A percentile compares a stretch with the other conserved stretches of the same genome.
phyloP scores from a whole-genome alignment of 2,888 invertebrate species.

The Platerodrilus igneus region DNA sequence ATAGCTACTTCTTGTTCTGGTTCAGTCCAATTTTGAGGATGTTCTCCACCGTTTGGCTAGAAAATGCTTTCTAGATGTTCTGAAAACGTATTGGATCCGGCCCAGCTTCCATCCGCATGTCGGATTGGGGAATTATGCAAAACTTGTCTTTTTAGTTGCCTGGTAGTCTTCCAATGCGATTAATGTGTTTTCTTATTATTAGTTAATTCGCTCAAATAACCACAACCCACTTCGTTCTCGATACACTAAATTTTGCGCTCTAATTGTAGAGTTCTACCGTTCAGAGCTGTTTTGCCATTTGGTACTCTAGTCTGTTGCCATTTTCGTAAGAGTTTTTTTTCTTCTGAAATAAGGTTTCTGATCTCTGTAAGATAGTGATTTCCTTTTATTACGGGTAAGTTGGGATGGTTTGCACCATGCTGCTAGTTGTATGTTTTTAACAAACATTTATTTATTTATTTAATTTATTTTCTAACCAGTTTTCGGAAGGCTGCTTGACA shows the following conservation, averaged over 20 bases:
- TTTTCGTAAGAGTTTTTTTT: no score
- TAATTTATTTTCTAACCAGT: no score
- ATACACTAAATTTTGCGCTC: slow-evolving; percentile 2
- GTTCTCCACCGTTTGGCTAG: no score
- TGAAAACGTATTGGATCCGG: slow-evolving; percentile 8
- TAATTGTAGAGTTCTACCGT: slow-evolving; percentile 5
- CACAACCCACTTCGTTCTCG: slow-evolving; percentile 5
- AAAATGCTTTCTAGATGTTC: slow-evolving; percentile 10
- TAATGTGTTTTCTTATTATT: slow-evolving; percentile 6
- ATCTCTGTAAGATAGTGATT: neutral
- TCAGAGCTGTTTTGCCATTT: no score
- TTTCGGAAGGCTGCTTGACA: no score
- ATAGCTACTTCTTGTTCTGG: no score
- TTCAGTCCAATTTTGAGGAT: no score
- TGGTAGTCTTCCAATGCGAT: slow-evolving; percentile 5
- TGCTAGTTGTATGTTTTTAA: slow-evolving; percentile 6
- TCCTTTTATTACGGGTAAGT: no score
- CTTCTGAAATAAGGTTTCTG: no score
- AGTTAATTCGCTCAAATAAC: slow-evolving; percentile 7
- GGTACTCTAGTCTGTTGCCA: no score
- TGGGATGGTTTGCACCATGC: neutral
- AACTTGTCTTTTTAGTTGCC: slow-evolving; percentile 5
- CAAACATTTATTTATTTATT: neutral
- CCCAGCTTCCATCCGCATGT: slow-evolving; percentile 7
- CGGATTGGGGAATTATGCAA: slow-evolving; percentile 6